Base-by-base conservation (phyloP, 23 tunicate species). In the Ascidia mentula region DNA sequence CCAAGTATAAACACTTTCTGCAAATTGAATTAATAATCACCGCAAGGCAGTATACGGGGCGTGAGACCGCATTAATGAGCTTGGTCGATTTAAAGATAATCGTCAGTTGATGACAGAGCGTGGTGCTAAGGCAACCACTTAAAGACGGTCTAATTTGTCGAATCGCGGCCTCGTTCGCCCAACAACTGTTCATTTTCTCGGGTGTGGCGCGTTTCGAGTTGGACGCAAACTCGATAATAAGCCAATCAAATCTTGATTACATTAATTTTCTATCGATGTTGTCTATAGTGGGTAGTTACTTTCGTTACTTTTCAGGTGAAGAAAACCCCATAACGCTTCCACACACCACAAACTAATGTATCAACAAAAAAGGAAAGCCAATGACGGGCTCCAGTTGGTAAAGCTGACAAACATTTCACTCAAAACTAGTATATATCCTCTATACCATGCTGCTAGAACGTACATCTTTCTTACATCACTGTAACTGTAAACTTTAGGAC, bases 61-160 rank as follows among this genome's bases (percentile, higher is more conserved):
- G 65, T 53, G 65, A 53, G 65, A 53, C 65, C 65, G 65, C 65
- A 53, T 26, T 53, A 53, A 53, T 53, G 24, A 42, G 65, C 13
- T 9, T 53, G 12, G 24, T 28, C 13, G 13, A 28, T 53, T 53
- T 53, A 53, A 28, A 28, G 65, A 53, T 53, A 53, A 53, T 53
- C 65, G 13, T 5, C 12, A 26, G 13, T 1, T 53, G 65, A 53
- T 53, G 22, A 53, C 65, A 53, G 24, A 53, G 65, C 65, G 65
- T 28, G 24, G 65, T 53, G 65, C 65, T 53, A 53, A 42, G 65
- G 65, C 65, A 53, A 53, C 28, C 24, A 53, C 65, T 53, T 53
- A 53, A 53, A n/a, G n/a, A 9, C 65, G 13, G 13, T 26, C 12
- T 9, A 53, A 53, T 53, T 53, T 53, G 65, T 28, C 22, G 65